Base-by-base conservation (phyloP, 23 tunicate species). In the Diplosoma virens region DNA sequence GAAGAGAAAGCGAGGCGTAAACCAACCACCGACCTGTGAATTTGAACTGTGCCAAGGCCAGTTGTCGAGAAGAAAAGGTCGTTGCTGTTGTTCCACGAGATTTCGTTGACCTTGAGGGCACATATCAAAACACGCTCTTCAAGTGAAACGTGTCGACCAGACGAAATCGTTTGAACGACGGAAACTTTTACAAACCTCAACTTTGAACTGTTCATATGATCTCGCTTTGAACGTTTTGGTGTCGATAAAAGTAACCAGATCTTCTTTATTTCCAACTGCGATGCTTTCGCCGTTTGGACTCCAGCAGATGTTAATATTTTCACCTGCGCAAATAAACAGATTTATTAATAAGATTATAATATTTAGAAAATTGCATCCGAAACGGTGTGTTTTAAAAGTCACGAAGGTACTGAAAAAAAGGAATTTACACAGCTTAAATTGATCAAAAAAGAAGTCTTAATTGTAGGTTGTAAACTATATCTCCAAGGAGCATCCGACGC, bases 211-310 rank as follows among this genome's bases (percentile, higher is more conserved):
- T 64, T 95, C 88, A 37, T 89, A 73, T 17, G 90, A 71, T 48
- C 71, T 71, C 18, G 85, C 81, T 76, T 89, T 89, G 81, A 74
- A 77, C 26, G 91, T 89, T 77, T 89, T 95, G 25, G 89, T 78
- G 61, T 95, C 99, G 58, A 95, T 86, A 66, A 95, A 95, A 4
- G 93, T 75, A 2, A 95, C 88, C 60, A 95, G 52, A 48, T 95
- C 99, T 70, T 95, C 99, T 80, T 95, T 95, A 35, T 95, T 95
- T 69, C 99, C 99, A 18, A 95, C 99, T 17, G 99, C 99, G 1
- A 95, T 89, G 32, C 88, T 80, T 27, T 81, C 76, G 0, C 99
- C 99, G 58, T 95, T 89, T 33, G 99, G 99, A 47, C 87, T 80
- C 99, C 99, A 95, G 37, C 97, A 80, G 21, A 95, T 95, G 78